Base-by-base conservation (phyloP, 1,140 invertebrate species). In the Drosophila trapezifrons region DNA sequence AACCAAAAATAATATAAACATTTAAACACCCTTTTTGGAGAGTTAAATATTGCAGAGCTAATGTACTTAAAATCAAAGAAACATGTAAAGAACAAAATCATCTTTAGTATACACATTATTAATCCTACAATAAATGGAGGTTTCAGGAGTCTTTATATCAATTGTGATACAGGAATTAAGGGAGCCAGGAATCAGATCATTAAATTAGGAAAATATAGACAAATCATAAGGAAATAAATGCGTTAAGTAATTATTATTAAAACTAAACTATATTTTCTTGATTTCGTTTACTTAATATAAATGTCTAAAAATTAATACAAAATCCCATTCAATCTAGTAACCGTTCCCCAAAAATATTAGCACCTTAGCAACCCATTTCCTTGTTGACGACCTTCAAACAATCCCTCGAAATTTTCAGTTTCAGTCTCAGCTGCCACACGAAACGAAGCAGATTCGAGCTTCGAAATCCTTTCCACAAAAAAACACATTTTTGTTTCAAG, bases 381-480 rank as follows among this genome's bases (percentile, higher is more conserved):
- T 22, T 86, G 55, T 89, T 87, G 77, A 83, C 38, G 35, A 32
- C n/a, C 47, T 57, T 73, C 49, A 83, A 89, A 87, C 76, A 87
- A 63, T 17, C 10, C 17, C 15, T 29, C 8, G 9, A 56, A 75
- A 52, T 51, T 47, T 46, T 57, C 52, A 81, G 74, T 75, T 32
- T 38, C 20, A 69, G 42, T 72, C 8, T 35, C 7, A 38, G 42
- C 10, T 29, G n/a, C 38, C 54, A 65, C 49, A 25, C 46, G 25
- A 38, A 60, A 32, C 13, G 15, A 25, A 46, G 22, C 29, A 25
- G 12, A 51, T 37, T 66, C n/a, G 6, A 8, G 32, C n/a, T 32
- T 47, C 9, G 8, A 20, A 27, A 25, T 15, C 2, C 25, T 32
- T 51, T 32, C 7, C 8, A 8, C 0, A 13, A 55, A 18, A 7